phyloP scores from a whole-genome alignment of 2,113 vertebrate genomes.

The Hypocryptadius cinnamomeus region DNA sequence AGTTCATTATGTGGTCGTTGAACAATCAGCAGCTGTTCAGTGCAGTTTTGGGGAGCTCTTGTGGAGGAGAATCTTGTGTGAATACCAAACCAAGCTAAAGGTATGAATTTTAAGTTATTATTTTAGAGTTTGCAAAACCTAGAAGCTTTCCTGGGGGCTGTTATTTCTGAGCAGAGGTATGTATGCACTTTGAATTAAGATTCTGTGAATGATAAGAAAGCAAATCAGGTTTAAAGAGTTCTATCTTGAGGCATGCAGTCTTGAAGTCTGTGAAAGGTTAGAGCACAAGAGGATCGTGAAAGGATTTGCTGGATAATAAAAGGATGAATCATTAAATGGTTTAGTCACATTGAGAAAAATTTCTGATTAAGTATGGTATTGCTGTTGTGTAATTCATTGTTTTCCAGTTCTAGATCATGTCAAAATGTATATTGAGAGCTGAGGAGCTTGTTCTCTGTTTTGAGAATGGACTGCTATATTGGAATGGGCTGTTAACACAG shows the following conservation, averaged over 20 bases:
- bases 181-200: background rate
- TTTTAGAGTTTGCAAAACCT: background rate
- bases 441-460: background rate
- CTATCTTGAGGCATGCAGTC: background rate
- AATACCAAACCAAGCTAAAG: background rate
- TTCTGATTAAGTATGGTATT: background rate
- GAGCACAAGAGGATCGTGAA: background rate
- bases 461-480: background rate
- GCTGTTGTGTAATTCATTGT: background rate
- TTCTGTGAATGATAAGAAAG: background rate
- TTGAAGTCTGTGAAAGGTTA: background rate
- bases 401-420: background rate
- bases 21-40: background rate
- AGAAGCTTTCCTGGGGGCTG: background rate
- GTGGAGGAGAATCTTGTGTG: background rate
- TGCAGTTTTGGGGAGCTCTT: background rate
- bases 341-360: background rate
- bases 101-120: background rate
- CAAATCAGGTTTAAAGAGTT: background rate
- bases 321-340: background rate
- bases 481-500: background rate
- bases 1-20: background rate
- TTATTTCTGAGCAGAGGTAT: background rate
- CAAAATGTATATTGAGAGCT: background rate
- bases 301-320: background rate